phyloP scores from a whole-genome alignment of 2,888 invertebrate genomes.

The Heteromyza rotundicornis region DNA sequence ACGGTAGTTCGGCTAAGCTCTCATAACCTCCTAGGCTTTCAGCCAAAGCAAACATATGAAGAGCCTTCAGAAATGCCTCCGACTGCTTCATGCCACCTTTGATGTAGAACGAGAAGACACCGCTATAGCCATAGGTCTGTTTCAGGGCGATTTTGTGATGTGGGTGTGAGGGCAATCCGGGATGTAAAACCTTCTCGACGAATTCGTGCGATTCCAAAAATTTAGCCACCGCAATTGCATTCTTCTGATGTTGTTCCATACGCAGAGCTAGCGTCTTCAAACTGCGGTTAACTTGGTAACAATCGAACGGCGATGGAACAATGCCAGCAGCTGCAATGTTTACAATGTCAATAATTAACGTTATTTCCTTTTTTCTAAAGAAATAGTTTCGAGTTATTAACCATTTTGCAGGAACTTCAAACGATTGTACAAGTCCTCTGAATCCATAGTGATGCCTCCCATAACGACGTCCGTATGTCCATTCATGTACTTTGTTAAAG shows the following conservation, averaged over 20 bases:
- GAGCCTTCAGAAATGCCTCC: conserved; percentile 72
- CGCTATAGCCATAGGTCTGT: conserved; percentile 88
- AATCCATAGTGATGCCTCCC: conserved; percentile 84
- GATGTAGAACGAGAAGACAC: conserved; percentile 89
- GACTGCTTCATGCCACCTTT: conserved; percentile 78
- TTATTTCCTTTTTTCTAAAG: not conserved
- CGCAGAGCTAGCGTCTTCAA: conserved; percentile 90
- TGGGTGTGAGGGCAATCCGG: conserved; percentile 85
- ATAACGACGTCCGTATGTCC: conserved; percentile 97
- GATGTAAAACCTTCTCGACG: conserved; percentile 83
- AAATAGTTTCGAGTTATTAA: conserved; percentile 47
- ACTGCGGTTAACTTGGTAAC: conserved; percentile 90
- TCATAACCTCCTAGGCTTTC: conserved; percentile 97
- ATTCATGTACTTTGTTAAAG: conserved; percentile 97
- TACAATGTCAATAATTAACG: not conserved
- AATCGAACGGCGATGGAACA: conserved; percentile 96
- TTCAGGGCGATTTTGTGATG: conserved; percentile 79
- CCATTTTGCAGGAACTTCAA: conserved; percentile 89
- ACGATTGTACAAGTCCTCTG: conserved; percentile 73
- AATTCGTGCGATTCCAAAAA: conserved; percentile 82
- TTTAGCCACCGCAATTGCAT: conserved; percentile 77
- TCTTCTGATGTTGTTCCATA: conserved; percentile 88
- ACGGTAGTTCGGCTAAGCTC: conserved; percentile 93
- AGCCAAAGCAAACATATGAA: conserved; percentile 85
- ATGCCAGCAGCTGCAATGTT: conserved; percentile 68